A percentile compares a stretch with the other conserved stretches of the same genome.
These are phyloP conservation scores for Microcebus ravelobensis DNA, from an alignment of 2,113 vertebrate species.

Conservation along the genomic window DNA sequence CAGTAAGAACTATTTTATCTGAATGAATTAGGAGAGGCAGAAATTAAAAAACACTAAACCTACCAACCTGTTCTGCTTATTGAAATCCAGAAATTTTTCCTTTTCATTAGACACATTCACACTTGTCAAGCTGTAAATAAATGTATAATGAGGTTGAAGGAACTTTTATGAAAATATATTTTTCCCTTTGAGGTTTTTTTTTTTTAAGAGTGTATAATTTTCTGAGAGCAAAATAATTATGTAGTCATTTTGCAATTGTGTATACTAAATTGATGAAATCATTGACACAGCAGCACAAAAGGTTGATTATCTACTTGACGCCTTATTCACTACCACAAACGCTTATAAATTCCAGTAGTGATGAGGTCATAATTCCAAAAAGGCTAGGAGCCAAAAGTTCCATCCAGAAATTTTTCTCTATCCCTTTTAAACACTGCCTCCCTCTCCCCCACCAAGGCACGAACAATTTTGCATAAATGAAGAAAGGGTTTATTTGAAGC, in stretches of 20 bases:
- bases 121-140: slow-evolving; percentile 22
- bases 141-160: not conserved
- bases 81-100: not conserved
- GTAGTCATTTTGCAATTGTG: not conserved
- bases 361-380: slow-evolving; percentile 29
- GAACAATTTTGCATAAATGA: slow-evolving; percentile 10
- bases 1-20: slow-evolving; percentile 49
- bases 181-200: not conserved
- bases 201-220: not conserved
- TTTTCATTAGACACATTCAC: not conserved
- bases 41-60: not conserved
- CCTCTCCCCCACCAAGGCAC: not conserved
- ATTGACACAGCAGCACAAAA: not conserved
- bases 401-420: not conserved
- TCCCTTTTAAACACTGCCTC: not conserved
- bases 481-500: slow-evolving; percentile 10
- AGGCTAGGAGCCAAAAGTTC: not conserved
- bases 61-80: not conserved
- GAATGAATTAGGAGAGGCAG: slow-evolving; percentile 32
- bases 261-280: slow-evolving; percentile 17
- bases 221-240: slow-evolving; percentile 35
- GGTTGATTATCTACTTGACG: not conserved
- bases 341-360: not conserved
- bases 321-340: not conserved
- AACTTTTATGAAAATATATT: slow-evolving; percentile 17